These are phyloP conservation scores for Aspidiotus destructor DNA, from an alignment of 2,888 invertebrate species.

Conservation along the genomic window DNA sequence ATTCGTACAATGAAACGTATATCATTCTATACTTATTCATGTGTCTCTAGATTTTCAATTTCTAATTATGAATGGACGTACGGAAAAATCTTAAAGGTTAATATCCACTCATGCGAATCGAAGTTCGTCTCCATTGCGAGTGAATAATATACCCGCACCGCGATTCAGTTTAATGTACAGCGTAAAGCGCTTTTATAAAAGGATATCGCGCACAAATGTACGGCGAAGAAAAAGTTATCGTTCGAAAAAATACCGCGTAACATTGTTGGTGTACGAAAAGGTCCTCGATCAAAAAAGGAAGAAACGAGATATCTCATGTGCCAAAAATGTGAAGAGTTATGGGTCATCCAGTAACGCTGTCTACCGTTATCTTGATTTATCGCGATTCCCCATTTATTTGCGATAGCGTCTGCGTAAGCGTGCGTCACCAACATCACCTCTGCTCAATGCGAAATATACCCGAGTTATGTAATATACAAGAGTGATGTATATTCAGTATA, in stretches of 20 bases:
- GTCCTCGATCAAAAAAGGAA: constrained; percentile 3
- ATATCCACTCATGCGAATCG: no score
- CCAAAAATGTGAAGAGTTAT: constrained; percentile 34
- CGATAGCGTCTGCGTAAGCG: constrained; percentile 2
- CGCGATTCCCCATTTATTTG: constrained; percentile 26
- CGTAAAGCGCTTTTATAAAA: not conserved
- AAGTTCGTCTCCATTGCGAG: not conserved
- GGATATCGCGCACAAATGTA: not conserved
- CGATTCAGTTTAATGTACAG: constrained; percentile 1
- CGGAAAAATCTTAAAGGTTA: no score
- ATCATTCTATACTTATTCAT: no score
- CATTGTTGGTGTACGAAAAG: constrained; percentile 1
- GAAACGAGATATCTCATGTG: constrained; percentile 31
- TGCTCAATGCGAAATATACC: not conserved
- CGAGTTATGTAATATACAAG: not conserved
- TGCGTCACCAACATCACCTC: not conserved
- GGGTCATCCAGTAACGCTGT: constrained; percentile 33
- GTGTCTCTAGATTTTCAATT: no score
- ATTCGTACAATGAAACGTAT: no score
- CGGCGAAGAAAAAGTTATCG: not conserved
- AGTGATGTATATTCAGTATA: constrained; percentile 4
- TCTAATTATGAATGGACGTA: no score
- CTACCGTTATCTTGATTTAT: constrained; percentile 34
- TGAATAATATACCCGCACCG: not conserved
- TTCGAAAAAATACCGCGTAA: not conserved